Base-by-base conservation (phyloP, 2,888 invertebrate genomes). In the Hydrotaea diabolus region DNA sequence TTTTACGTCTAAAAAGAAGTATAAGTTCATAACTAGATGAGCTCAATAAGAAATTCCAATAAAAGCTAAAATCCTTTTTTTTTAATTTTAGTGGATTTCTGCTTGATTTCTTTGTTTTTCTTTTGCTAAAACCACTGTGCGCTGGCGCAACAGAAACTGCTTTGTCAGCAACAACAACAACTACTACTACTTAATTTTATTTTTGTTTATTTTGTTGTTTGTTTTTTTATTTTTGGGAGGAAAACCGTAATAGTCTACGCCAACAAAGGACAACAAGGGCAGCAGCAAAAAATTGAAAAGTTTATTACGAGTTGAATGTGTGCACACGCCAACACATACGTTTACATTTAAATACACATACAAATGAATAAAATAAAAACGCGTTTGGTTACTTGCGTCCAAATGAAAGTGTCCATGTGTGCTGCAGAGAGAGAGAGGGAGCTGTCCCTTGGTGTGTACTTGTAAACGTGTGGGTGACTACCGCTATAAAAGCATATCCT, bases 121-220 rank as follows among this genome's bases (percentile, higher is more conserved):
- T 15, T 49, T 49, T n/a, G n/a, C n/a, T 49, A 5, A n/a, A 8
- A 13, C 49, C 49, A 49, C 49, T 49, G 49, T 49, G 49, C 49
- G 13, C 4, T n/a, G n/a, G 2, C n/a, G n/a, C 5, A 49, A 49
- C n/a, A n/a, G 13, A 2, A 39, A 49, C 49, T n/a, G n/a, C n/a
- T 3, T 3, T 49, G n/a, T 4, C 43, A 43, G 11, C 49, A n/a
- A n/a, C 2, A 49, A 49, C 13, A 49, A 13, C 49, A 49, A n/a
- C 49, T n/a, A n/a, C 49, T 49, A n/a, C 49, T n/a, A 49, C 49
- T 49, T 49, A 49, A 49, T 49, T 49, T 49, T 49, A 49, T 49
- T 49, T 49, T 49, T 2, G 15, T 49, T 8, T 49, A 2, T 39
- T 3, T 39, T 3, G 3, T 2, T 15, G 31, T 31, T 2, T n/a